Percentiles rank a stretch among this genome's conserved stretches.
Evolutionary conservation across 2,113 vertebrate genomes (phyloP).

Genomic region (Oryzias melastigma): DNA sequence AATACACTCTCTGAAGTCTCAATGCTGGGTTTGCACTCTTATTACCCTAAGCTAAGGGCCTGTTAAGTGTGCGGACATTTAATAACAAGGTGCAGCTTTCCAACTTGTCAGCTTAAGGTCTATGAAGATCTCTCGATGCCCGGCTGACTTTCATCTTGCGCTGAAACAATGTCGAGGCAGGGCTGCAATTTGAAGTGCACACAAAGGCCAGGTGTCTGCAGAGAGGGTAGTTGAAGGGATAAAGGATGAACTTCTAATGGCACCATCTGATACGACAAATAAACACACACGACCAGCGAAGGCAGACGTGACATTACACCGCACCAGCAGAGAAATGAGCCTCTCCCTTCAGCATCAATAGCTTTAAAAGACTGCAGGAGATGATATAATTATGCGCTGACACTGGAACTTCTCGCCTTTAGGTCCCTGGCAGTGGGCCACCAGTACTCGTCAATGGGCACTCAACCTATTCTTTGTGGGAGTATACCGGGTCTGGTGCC

Average conservation of each 20-base stretch:
- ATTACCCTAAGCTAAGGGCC: constrained; percentile 74
- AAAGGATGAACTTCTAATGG: constrained; percentile 55
- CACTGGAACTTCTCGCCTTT: constrained; percentile 17
- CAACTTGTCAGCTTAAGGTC: constrained; percentile 71
- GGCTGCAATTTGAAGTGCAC: constrained; percentile 65
- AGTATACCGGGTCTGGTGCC: constrained; percentile 95
- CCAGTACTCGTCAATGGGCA: constrained; percentile 89
- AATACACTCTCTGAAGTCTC: constrained; percentile 74
- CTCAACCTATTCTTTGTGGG: constrained; percentile 91
- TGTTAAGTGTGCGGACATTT: constrained; percentile 72
- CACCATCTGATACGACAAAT: constrained; percentile 59
- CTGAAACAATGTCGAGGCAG: constrained; percentile 50
- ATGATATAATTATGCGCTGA: constrained; percentile 32
- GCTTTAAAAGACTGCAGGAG: too few species aligned
- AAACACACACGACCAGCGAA: constrained; percentile 50
- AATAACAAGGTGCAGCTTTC: constrained; percentile 77
- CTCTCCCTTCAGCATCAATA: constrained; percentile 27
- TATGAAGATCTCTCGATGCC: constrained; percentile 71
- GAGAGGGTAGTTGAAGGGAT: constrained; percentile 66
- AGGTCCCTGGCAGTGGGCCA: constrained; percentile 95
- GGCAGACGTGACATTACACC: constrained; percentile 54
- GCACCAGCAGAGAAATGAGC: constrained; percentile 33
- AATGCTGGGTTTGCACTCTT: constrained; percentile 68
- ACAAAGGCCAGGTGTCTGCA: constrained; percentile 74
- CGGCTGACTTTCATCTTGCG: constrained; percentile 72